Evolutionary conservation across 2,888 invertebrate genomes (phyloP).

Genomic region (Plebejus anna): DNA sequence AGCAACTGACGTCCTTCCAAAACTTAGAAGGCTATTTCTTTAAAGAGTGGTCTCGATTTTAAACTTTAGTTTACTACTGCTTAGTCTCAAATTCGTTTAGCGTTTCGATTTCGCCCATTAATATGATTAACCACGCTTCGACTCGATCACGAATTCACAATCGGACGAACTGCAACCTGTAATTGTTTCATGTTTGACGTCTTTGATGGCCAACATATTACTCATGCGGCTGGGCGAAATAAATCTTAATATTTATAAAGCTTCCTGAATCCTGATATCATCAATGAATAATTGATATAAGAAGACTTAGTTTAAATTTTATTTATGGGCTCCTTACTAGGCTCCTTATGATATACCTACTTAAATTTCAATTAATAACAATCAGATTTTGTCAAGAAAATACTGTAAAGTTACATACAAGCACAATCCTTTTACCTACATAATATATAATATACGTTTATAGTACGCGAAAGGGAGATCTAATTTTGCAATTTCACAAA

Average conservation of each 20-base stretch:
- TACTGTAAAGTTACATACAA: too few relatives aligned
- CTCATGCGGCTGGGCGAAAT: constrained; percentile 7
- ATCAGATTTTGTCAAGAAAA: background rate
- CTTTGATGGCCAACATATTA: constrained; percentile 8
- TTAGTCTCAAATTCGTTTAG: constrained; percentile 43
- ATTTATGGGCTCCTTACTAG: background rate
- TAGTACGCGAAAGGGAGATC: too few relatives aligned
- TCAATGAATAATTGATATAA: background rate
- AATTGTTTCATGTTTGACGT: constrained; percentile 12
- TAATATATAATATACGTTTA: background rate
- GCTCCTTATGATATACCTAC: background rate
- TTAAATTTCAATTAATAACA: background rate
- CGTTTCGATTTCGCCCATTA: constrained; percentile 55
- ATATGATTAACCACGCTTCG: constrained; percentile 61
- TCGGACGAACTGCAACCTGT: background rate
- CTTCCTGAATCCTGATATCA: background rate
- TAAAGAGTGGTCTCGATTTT: background rate
- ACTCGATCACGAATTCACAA: constrained; percentile 44
- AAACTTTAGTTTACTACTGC: constrained; percentile 38
- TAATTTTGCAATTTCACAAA: too few relatives aligned
- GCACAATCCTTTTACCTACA: too few relatives aligned
- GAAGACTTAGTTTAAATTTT: background rate
- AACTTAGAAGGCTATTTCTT: constrained; percentile 33
- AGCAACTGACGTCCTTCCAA: constrained; percentile 59
- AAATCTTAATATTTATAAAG: constrained; percentile 1